Conservation (phyloP, 2,888 invertebrate species). For the Agonopterix heracliana region DNA sequence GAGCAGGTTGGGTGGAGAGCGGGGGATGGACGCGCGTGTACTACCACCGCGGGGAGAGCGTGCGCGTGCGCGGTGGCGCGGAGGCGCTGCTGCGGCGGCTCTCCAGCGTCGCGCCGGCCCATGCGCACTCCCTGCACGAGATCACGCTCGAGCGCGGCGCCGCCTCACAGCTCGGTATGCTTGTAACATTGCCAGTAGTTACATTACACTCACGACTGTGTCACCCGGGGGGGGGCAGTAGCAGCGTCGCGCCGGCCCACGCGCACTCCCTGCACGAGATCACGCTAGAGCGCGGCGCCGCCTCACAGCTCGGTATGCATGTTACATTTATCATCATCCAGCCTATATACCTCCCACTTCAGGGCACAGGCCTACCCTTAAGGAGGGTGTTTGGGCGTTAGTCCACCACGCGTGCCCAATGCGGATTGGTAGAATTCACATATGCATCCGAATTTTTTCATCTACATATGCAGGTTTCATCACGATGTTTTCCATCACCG, state of each 20-base stretch:
- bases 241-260: constrained; percentile 83
- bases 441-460: no score
- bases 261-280: constrained; percentile 84
- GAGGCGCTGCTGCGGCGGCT: constrained; percentile 88
- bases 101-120: constrained; percentile 83
- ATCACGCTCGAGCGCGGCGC: constrained; percentile 87
- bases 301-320: constrained; percentile 82
- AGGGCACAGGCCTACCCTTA: no score
- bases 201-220: no score
- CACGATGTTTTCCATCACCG: no score
- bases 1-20: constrained; percentile 71
- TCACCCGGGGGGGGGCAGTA: no score
- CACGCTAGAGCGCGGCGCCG: constrained; percentile 85
- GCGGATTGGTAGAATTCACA: no score
- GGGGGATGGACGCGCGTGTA: constrained; percentile 85
- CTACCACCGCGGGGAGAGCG: constrained; percentile 95
- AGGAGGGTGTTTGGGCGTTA: no score
- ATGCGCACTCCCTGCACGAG: constrained; percentile 83
- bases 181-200: background rate
- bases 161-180: constrained; percentile 82
- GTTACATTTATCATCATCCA: no score
- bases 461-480: no score
- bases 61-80: constrained; percentile 86
- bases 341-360: no score
- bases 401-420: no score